Percentiles rank a stretch among this genome's conserved stretches.
Conservation (phyloP, 2,797 vertebrate species). For the Mastacembelus armatus region DNA sequence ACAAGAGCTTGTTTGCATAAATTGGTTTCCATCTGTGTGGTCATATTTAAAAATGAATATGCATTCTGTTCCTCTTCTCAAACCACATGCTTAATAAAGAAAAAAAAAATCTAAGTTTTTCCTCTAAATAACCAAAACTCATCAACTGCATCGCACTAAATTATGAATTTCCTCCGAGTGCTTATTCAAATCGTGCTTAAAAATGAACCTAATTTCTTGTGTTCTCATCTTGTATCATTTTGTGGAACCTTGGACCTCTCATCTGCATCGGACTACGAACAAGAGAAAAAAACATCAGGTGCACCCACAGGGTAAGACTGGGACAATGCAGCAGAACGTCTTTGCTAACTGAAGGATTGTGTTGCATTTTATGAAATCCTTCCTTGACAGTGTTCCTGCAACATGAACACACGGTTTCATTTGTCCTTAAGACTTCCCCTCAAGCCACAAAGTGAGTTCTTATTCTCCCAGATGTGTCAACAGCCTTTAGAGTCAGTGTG, state of each 20-base stretch:
- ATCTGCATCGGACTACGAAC: neutral
- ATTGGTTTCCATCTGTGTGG: too few relatives aligned
- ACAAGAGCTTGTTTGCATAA: too few relatives aligned
- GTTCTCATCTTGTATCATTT: neutral
- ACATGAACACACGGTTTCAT: constrained; percentile 13
- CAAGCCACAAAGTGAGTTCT: constrained; percentile 23
- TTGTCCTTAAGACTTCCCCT: constrained; percentile 21
- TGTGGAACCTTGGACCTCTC: neutral
- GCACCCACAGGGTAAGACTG: neutral
- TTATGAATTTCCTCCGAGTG: too few relatives aligned
- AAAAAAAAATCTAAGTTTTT: too few relatives aligned
- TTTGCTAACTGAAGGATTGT: neutral
- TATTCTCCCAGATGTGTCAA: constrained; percentile 34
- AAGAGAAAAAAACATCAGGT: neutral
- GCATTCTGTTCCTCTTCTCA: too few relatives aligned
- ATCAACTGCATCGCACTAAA: too few relatives aligned
- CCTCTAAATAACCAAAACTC: too few relatives aligned
- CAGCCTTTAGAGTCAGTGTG: constrained; percentile 42
- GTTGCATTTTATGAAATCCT: constrained; percentile 17
- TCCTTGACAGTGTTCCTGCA: neutral
- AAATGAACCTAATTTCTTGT: too few relatives aligned
- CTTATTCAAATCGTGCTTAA: too few relatives aligned
- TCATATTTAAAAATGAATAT: too few relatives aligned
- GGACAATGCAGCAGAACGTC: neutral
- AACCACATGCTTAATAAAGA: too few relatives aligned